A percentile compares a stretch with the other conserved stretches of the same genome.
Conservation (phyloP, 2,113 vertebrate species). For the Urocitellus parryii region DNA sequence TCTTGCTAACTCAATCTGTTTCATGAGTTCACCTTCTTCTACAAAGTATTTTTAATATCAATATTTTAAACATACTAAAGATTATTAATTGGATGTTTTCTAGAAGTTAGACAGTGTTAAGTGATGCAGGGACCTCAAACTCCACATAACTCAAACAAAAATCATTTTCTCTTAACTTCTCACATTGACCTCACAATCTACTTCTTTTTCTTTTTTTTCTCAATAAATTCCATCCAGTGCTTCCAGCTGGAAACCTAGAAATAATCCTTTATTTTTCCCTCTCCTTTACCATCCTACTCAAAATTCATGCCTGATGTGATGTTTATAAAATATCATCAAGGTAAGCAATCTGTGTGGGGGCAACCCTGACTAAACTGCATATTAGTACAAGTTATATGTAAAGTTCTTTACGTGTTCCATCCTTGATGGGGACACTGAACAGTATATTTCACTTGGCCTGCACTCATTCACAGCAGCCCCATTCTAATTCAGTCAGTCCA, state of each 20-base stretch:
- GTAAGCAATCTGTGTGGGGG: background rate
- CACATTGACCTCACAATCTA: background rate
- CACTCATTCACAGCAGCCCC: background rate
- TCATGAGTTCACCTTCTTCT: background rate
- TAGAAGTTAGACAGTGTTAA: background rate
- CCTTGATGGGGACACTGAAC: background rate
- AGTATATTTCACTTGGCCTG: background rate
- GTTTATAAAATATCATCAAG: background rate
- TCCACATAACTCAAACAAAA: background rate
- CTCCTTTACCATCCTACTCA: background rate
- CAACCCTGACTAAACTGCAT: background rate
- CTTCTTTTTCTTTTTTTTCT: background rate
- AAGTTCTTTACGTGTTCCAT: background rate
- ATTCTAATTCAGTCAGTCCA: background rate
- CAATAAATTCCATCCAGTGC: background rate
- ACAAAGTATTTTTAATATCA: background rate
- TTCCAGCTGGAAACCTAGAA: background rate
- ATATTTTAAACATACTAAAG: conserved; percentile 10
- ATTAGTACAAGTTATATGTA: background rate
- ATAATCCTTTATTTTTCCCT: background rate
- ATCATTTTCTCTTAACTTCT: background rate
- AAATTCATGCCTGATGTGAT: background rate
- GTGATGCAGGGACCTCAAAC: background rate
- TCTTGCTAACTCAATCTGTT: background rate
- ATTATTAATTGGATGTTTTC: background rate